Evolutionary conservation across 2,797 vertebrate genomes (phyloP), one percentile per base, ranked within the genome.

Genomic region (Glossophaga mutica): DNA sequence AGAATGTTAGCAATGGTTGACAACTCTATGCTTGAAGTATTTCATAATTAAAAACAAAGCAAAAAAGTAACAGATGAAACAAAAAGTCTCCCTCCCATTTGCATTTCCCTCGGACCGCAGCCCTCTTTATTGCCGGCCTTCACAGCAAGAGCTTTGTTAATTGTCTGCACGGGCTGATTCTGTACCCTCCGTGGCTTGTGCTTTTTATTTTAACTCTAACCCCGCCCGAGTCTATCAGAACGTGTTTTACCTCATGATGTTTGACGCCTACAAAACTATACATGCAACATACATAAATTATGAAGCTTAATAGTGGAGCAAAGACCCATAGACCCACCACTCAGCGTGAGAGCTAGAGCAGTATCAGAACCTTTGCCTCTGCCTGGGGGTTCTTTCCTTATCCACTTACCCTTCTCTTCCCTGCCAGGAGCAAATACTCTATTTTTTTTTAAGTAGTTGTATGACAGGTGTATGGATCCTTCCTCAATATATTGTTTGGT

Each of bases 1-100:
- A 57, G 50, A 67, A 15, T n/a, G 26, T 70, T 74, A 37, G 26
- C 57, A 70, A 32, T 19, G 76, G 37, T 78, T 74, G 67, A 90
- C 70, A 59, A 39, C 12, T 73, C 48, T 44, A 0, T 68, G 18
- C 37, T 95, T n/a, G 46, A 83, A 82, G 52, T 95, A 83, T 34
- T 95, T 93, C 37, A 55, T 79, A 79, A 93, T 88, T 90, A 32
- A 77, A 92, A 95, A 67, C 29, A 82, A 83, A 96, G 29, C 22
- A 26, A 48, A 46, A 88, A 19, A 9, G 2, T 26, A 59, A 62
- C 26, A 48, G 68, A 84, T 22, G n/a, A 77, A 37, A 74, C 15
- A 18, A 48, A 55, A 91, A 22, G n/a, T 94, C 52, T 52, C 3
- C 14, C 34, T 55, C 12, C 83, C 12, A 18, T 52, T 83, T 48